phyloP scores from a whole-genome alignment of 2,797 vertebrate species.

The Enteromius afrohamiltoni region DNA sequence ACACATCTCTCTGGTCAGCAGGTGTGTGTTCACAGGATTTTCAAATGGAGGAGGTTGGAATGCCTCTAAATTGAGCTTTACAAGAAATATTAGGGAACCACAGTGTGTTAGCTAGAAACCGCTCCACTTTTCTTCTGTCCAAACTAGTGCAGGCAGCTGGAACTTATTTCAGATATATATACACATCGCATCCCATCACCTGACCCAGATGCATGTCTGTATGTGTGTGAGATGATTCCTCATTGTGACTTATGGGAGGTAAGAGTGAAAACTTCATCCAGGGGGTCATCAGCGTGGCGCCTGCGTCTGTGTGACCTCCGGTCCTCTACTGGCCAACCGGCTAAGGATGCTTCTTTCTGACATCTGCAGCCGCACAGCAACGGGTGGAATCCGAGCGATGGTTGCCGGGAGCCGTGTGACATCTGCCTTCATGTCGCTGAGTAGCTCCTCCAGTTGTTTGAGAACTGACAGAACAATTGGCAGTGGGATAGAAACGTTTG shows the following conservation, averaged over 20 bases:
- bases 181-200: conserved; percentile 36
- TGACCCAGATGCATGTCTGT: conserved; percentile 34
- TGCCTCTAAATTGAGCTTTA: conserved; percentile 26
- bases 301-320: conserved; percentile 81
- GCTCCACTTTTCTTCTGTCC: conserved; percentile 14
- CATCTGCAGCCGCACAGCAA: conserved; percentile 97
- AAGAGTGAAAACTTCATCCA: conserved; percentile 16
- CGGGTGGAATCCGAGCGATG: conserved; percentile 95
- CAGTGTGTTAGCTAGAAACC: conserved; percentile 26
- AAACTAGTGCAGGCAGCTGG: conserved; percentile 19
- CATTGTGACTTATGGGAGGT: conserved; percentile 36
- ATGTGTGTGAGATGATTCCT: conserved; percentile 36
- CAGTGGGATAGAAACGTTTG: neutral
- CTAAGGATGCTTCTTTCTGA: conserved; percentile 98
- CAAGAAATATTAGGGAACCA: conserved; percentile 27
- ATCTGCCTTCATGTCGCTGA: conserved; percentile 99
- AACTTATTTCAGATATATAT: conserved; percentile 15
- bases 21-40: conserved; percentile 7
- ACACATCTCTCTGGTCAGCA: neutral
- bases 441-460: conserved; percentile 97
- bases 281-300: conserved; percentile 73
- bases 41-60: conserved; percentile 25
- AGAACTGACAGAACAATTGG: conserved; percentile 79
- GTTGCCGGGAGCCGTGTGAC: conserved; percentile 96
- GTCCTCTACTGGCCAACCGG: conserved; percentile 91